phyloP scores from a whole-genome alignment of 2,797 vertebrate genomes.

The Micropoecilia bifurca region DNA sequence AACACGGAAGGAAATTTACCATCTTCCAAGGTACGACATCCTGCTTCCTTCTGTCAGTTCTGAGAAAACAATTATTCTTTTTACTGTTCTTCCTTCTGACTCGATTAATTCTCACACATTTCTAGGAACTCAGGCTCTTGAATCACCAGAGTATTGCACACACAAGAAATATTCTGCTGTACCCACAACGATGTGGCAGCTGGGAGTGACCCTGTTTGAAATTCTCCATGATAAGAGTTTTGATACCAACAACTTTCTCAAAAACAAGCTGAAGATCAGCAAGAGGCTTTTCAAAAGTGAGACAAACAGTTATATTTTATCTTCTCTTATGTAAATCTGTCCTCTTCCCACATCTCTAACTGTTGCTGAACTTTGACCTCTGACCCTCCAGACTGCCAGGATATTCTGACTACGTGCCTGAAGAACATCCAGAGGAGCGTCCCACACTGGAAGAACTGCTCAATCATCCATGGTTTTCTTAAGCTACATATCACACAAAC shows the following conservation, averaged over 20 bases:
- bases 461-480: not conserved
- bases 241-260: not conserved
- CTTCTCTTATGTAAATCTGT: too few relatives aligned
- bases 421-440: not conserved
- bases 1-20: not conserved
- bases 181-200: slow-evolving; percentile 33
- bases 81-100: not conserved
- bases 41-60: not conserved
- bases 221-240: not conserved
- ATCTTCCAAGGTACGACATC: not conserved
- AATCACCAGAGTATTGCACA: not conserved
- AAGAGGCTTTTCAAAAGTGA: not conserved
- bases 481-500: too few relatives aligned
- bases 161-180: not conserved
- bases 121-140: not conserved
- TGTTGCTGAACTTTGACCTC: not conserved
- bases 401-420: not conserved
- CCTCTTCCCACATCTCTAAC: not conserved
- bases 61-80: not conserved
- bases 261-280: not conserved
- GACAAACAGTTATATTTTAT: not conserved
- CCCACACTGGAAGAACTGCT: not conserved
- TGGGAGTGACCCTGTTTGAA: slow-evolving; percentile 25
- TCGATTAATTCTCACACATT: not conserved
- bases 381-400: not conserved